phyloP scores from a whole-genome alignment of 2,113 vertebrate species.

The Sterrhoptilus dennistouni region DNA sequence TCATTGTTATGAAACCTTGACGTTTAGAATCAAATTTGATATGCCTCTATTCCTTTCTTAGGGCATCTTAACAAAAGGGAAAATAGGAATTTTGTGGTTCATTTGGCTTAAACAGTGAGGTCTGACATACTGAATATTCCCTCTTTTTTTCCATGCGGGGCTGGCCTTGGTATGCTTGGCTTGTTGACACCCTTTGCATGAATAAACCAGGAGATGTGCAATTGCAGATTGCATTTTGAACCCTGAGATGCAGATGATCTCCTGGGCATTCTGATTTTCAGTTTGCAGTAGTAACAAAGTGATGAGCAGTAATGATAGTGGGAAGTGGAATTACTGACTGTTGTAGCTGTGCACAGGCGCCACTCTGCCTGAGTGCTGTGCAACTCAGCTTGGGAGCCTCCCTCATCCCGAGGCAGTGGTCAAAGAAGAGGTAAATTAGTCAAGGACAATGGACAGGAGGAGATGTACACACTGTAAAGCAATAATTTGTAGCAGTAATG shows the following conservation, averaged over 20 bases:
- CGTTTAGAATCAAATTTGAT: neutral
- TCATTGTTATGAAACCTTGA: neutral
- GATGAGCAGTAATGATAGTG: neutral
- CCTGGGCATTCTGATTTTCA: neutral
- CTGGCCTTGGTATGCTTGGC: neutral
- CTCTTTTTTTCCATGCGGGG: neutral
- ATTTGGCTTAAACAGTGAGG: neutral
- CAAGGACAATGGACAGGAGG: neutral
- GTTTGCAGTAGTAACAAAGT: neutral
- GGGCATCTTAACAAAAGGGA: neutral
- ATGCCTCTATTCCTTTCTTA: neutral
- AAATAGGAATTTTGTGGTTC: neutral
- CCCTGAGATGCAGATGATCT: neutral
- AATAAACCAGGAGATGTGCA: neutral
- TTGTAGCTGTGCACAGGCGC: neutral
- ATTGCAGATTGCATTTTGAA: neutral
- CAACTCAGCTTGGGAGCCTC: neutral
- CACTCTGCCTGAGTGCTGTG: neutral
- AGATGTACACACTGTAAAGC: rapidly evolving
- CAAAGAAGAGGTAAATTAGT: neutral
- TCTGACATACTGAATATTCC: neutral
- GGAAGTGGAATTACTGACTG: neutral
- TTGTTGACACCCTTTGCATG: neutral
- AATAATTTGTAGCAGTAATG: neutral
- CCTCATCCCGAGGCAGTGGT: neutral